A percentile compares a stretch with the other conserved stretches of the same genome.
Conservation (phyloP, 2,888 invertebrate genomes). For the Chouioia cunea region DNA sequence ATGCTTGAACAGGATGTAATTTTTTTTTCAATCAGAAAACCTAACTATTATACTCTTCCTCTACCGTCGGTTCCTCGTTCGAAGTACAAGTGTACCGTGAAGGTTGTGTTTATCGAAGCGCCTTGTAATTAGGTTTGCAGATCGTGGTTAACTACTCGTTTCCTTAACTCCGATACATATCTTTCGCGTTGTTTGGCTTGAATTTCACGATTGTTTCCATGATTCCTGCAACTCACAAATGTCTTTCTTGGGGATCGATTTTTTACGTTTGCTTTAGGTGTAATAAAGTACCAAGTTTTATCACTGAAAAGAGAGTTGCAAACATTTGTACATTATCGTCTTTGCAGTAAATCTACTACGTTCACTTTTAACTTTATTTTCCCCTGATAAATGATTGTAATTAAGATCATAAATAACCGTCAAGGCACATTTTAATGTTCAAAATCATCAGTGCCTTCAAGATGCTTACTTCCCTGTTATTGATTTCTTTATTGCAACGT, state of each 20-base stretch:
- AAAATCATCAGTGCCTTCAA: too few species aligned
- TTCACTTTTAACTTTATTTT: too few species aligned
- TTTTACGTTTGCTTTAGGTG: too few species aligned
- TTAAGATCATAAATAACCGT: too few species aligned
- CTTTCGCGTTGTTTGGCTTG: neutral
- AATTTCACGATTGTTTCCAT: neutral
- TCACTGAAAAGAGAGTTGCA: neutral
- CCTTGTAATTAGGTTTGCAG: conserved; percentile 27
- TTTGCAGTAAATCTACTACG: too few species aligned
- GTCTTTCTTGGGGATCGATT: neutral
- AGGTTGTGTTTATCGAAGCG: neutral
- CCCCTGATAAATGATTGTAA: too few species aligned
- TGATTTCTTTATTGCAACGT: too few species aligned
- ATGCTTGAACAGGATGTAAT: neutral
- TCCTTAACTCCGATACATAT: neutral
- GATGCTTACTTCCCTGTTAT: too few species aligned
- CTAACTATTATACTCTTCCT: neutral
- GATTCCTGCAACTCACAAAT: conserved; percentile 3
- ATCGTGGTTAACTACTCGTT: neutral
- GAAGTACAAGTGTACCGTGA: conserved; percentile 13
- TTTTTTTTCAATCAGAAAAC: neutral
- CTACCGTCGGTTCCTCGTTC: neutral
- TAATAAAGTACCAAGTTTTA: neutral
- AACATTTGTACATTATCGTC: too few species aligned
- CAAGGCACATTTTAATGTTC: too few species aligned